These are phyloP conservation scores for Monoplex corrugatus DNA, from an alignment of 2,888 invertebrate genomes.

Conservation along the genomic window DNA sequence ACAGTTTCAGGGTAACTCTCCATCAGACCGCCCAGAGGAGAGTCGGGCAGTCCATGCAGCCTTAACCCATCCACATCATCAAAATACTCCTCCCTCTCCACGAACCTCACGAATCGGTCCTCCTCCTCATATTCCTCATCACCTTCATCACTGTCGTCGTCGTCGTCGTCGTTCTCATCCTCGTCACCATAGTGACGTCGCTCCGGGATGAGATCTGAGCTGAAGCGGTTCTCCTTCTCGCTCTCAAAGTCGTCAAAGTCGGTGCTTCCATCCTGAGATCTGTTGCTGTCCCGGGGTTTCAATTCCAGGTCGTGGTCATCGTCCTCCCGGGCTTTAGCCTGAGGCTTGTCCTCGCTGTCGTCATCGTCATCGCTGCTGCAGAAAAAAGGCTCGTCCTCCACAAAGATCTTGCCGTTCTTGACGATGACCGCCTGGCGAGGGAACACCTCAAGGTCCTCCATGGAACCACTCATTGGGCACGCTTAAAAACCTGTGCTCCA, in stretches of 20 bases:
- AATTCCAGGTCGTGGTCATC: not conserved
- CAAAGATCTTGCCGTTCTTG: constrained; percentile 58
- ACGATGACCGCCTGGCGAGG: constrained; percentile 59
- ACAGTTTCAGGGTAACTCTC: not conserved
- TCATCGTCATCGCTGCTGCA: constrained; percentile 44
- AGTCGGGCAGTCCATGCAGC: not conserved
- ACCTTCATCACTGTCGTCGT: not conserved
- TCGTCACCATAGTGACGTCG: not conserved
- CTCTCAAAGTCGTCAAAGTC: constrained; percentile 42
- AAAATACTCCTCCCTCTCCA: constrained; percentile 42
- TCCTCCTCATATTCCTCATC: constrained; percentile 37
- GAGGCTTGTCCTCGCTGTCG: not conserved
- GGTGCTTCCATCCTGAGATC: not conserved
- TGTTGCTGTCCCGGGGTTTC: not conserved
- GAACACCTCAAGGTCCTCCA: constrained; percentile 49
- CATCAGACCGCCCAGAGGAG: not conserved
- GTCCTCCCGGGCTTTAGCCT: not conserved
- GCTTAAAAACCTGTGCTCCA: too few relatives aligned
- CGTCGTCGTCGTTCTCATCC: constrained; percentile 18
- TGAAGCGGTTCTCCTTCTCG: constrained; percentile 47
- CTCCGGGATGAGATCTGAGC: not conserved
- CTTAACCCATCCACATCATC: constrained; percentile 45
- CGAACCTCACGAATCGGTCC: constrained; percentile 34
- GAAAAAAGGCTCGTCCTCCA: constrained; percentile 55
- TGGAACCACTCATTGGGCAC: constrained; percentile 31